Conservation (phyloP, 2,888 invertebrate species). For the Stenchaetothrips biformis region DNA sequence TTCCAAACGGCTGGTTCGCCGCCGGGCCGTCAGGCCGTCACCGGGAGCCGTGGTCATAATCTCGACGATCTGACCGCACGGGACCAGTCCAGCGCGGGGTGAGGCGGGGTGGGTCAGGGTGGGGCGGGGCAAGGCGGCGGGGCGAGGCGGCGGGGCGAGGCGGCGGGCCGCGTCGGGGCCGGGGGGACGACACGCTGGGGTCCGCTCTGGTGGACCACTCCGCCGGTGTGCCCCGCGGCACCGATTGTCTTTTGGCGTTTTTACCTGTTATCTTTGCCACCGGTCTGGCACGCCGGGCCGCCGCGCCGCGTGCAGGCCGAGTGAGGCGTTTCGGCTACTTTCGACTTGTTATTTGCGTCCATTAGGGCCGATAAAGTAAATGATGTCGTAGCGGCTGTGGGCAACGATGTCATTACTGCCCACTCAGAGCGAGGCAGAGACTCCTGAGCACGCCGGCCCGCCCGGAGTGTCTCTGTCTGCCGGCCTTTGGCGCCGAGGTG, state of each 20-base stretch:
- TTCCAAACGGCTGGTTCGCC: slow-evolving; percentile 22
- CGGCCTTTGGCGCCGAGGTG: too few species aligned
- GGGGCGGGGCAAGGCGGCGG: background rate
- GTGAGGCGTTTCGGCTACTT: background rate
- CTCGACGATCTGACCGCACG: slow-evolving; percentile 11
- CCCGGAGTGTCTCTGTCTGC: too few species aligned
- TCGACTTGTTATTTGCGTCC: slow-evolving; percentile 18
- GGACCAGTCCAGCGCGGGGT: background rate
- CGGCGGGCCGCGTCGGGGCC: background rate
- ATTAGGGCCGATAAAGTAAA: slow-evolving; percentile 11
- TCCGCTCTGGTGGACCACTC: too few species aligned
- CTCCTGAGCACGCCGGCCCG: too few species aligned
- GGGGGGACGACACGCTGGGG: too few species aligned
- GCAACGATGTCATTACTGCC: background rate
- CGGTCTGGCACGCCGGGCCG: background rate
- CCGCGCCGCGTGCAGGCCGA: too few species aligned
- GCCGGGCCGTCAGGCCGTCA: background rate
- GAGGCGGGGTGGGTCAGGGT: background rate
- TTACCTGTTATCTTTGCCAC: background rate
- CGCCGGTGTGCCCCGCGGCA: background rate
- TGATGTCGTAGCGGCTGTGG: background rate
- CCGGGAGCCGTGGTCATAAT: slow-evolving; percentile 24
- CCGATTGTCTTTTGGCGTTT: slow-evolving; percentile 10
- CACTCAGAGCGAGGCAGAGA: too few species aligned
- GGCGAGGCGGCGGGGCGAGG: background rate